Conservation (phyloP, 2,113 vertebrate species). For the Acanthochromis polyacanthus region DNA sequence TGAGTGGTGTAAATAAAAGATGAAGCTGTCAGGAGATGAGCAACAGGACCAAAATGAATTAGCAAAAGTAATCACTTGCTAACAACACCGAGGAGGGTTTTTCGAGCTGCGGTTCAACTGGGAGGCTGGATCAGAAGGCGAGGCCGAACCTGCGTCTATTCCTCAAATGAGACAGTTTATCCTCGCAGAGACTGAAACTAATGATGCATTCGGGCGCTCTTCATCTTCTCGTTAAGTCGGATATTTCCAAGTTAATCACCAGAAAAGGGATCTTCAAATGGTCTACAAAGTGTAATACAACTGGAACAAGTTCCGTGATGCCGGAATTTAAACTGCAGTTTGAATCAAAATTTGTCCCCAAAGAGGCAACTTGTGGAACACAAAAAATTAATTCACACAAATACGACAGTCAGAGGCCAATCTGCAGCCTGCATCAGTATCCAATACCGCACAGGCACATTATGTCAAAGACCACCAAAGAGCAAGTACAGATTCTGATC, state of each 20-base stretch:
- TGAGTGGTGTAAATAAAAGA: slow-evolving; percentile 73
- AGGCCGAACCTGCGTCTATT: neutral
- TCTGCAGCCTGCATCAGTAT: no score
- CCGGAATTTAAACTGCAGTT: neutral
- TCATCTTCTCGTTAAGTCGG: slow-evolving; percentile 22
- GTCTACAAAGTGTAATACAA: slow-evolving; percentile 11
- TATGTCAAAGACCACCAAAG: no score
- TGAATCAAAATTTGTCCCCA: neutral
- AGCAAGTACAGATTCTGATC: no score
- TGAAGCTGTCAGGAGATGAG: slow-evolving; percentile 71
- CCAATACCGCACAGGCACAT: no score
- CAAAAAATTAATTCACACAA: neutral
- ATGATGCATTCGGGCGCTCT: slow-evolving; percentile 23
- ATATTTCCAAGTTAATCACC: slow-evolving; percentile 37
- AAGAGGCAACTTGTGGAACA: neutral
- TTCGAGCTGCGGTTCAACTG: slow-evolving; percentile 23
- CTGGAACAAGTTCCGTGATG: neutral
- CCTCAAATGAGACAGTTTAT: slow-evolving; percentile 39
- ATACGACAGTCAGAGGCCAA: neutral
- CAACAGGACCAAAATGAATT: slow-evolving; percentile 65
- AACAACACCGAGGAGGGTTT: slow-evolving; percentile 50
- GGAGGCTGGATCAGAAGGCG: neutral
- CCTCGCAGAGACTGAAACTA: slow-evolving; percentile 28
- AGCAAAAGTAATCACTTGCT: slow-evolving; percentile 66
- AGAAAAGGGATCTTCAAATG: neutral